Evolutionary conservation across 2,888 invertebrate species (phyloP).

Genomic region (Eueremaeus valkanovi): DNA sequence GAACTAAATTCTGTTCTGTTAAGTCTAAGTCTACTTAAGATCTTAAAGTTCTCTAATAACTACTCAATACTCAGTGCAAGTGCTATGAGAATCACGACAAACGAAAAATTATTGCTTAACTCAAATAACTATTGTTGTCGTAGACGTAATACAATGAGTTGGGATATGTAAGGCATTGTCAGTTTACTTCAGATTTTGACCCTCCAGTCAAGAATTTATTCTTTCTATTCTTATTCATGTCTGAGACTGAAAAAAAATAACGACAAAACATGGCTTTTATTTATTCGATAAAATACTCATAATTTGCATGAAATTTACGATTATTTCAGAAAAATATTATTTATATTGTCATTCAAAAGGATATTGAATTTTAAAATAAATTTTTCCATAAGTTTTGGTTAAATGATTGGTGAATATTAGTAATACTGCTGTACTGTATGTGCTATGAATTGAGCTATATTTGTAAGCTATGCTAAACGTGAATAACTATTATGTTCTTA

Average conservation of each 20-base stretch:
- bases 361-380: neutral
- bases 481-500: conserved; percentile 24
- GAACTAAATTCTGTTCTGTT: too few relatives aligned
- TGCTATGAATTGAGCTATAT: neutral
- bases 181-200: neutral
- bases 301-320: conserved; percentile 9
- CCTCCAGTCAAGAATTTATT: neutral
- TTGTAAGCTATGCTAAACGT: neutral
- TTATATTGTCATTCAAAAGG: neutral
- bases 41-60: conserved; percentile 5
- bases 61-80: neutral
- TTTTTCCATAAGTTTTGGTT: too few relatives aligned
- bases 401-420: too few relatives aligned
- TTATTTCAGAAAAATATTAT: neutral
- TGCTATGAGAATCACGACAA: neutral
- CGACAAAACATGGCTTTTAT: conserved; percentile 12
- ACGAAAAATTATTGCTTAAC: conserved; percentile 23
- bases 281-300: neutral
- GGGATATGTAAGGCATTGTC: conserved; percentile 10
- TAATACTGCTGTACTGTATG: too few relatives aligned
- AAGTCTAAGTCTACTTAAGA: neutral
- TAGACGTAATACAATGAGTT: conserved; percentile 20
- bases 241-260: conserved; percentile 7
- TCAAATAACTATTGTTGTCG: conserved; percentile 9
- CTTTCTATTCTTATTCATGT: neutral